These are phyloP conservation scores for Lophotis ruficrista DNA, from an alignment of 2,113 vertebrate species.

Conservation along the genomic window DNA sequence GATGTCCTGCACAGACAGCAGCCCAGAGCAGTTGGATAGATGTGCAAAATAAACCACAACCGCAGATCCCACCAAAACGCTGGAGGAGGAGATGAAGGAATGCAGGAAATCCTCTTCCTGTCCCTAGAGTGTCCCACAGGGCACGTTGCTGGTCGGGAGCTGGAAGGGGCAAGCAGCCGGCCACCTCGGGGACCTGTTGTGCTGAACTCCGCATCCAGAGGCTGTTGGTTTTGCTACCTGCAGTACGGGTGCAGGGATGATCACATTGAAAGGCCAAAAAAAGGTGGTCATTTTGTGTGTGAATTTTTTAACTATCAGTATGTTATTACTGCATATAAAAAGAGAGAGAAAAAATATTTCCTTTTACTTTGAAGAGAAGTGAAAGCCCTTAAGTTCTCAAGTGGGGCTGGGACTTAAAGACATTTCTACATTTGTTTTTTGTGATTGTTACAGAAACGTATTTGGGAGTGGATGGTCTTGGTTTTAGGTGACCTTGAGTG, in stretches of 20 bases:
- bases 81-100: not conserved
- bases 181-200: not conserved
- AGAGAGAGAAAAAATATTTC: not conserved
- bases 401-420: not conserved
- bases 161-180: not conserved
- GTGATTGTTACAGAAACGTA: not conserved
- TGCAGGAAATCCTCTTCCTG: not conserved
- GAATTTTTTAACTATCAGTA: no score
- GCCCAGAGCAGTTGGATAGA: not conserved
- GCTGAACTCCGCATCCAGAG: not conserved
- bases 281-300: not conserved
- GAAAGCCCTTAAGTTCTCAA: not conserved
- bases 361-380: not conserved
- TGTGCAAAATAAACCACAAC: not conserved
- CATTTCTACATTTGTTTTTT: not conserved
- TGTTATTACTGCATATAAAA: no score
- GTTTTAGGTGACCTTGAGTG: constrained; percentile 17
- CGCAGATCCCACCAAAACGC: not conserved
- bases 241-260: accelerated
- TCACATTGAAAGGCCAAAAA: not conserved
- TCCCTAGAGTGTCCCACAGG: not conserved
- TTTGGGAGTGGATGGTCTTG: not conserved
- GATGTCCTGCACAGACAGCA: accelerated
- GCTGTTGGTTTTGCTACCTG: not conserved
- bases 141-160: not conserved